Evolutionary conservation across 2,888 invertebrate species (phyloP).

Genomic region (Tolmerus cingulatus): DNA sequence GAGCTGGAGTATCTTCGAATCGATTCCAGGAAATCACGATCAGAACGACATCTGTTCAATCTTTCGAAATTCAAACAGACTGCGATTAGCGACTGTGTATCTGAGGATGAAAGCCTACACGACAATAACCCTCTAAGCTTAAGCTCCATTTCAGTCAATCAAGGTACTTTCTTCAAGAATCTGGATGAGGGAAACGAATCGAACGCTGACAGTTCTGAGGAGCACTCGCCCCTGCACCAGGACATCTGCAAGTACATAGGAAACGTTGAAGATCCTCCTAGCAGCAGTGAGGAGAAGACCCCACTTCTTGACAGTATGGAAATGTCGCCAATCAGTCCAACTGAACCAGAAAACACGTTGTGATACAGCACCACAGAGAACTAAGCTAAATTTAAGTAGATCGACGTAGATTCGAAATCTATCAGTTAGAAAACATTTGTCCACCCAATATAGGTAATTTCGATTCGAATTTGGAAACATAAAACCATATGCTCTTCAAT

Average conservation of each 20-base stretch:
- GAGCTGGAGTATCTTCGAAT: constrained; percentile 43
- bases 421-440: background rate
- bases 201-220: constrained; percentile 54
- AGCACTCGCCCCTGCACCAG: constrained; percentile 58
- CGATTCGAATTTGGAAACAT: background rate
- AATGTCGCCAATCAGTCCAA: constrained; percentile 63
- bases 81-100: constrained; percentile 59
- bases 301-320: constrained; percentile 63
- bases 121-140: constrained; percentile 52
- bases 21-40: constrained; percentile 48
- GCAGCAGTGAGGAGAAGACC: constrained; percentile 62
- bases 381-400: background rate
- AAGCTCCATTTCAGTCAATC: constrained; percentile 45
- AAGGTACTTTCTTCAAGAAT: background rate
- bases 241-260: constrained; percentile 54
- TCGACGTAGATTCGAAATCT: background rate
- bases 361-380: background rate
- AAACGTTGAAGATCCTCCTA: constrained; percentile 49
- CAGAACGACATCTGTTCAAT: constrained; percentile 58
- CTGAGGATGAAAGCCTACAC: constrained; percentile 60
- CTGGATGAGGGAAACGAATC: constrained; percentile 21
- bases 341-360: constrained; percentile 54
- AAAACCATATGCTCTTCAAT: background rate
- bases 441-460: background rate
- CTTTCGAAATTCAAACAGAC: constrained; percentile 60